Evolutionary conservation across 2,888 invertebrate species (phyloP), one percentile per base, ranked within the genome.

Genomic region (Phymatocera aterrima): DNA sequence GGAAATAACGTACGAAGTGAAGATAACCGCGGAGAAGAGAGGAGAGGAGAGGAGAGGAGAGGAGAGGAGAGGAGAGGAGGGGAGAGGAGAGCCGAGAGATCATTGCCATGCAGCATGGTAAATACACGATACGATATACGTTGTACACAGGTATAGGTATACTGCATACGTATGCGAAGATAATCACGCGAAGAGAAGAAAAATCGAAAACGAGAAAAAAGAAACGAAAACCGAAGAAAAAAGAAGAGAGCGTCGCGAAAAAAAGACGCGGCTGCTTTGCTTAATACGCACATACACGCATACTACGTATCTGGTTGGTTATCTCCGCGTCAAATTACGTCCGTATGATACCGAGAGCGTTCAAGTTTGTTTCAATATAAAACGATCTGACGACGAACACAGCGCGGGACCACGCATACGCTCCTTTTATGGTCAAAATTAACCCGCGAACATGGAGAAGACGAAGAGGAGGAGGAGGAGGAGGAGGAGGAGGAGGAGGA

Each of bases 391-490:
- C 15, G 10, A 8, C 24, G 51, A n/a, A 34, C 31, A n/a, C n/a
- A n/a, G n/a, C n/a, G n/a, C 61, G 15, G 24, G 8, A n/a, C 34
- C 24, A n/a, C 61, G 24, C 28, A n/a, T 12, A 18, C 21, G 8
- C 12, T 28, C 72, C 72, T 51, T 72, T 34, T 72, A 51, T 18
- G 72, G 72, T 48, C 21, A 51, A 72, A 72, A 72, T 72, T 72
- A 72, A 31, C n/a, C 34, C 34, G 15, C 18, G 5, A 18, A n/a
- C 4, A 51, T 5, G 51, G 5, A 1, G 2, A n/a, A 51, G n/a
- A 3, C 15, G 18, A 15, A 18, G 51, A 3, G 15, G 51, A 51
- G 15, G 40, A 40, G 8, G 40, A 40, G 8, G 40, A 40, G 8
- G 40, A 40, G 40, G 8, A 40, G 40, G 8, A 40, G 40, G 8